A percentile compares a stretch with the other conserved stretches of the same genome.
Conservation (phyloP, 2,113 vertebrate species). For the Montifringilla adamsi region DNA sequence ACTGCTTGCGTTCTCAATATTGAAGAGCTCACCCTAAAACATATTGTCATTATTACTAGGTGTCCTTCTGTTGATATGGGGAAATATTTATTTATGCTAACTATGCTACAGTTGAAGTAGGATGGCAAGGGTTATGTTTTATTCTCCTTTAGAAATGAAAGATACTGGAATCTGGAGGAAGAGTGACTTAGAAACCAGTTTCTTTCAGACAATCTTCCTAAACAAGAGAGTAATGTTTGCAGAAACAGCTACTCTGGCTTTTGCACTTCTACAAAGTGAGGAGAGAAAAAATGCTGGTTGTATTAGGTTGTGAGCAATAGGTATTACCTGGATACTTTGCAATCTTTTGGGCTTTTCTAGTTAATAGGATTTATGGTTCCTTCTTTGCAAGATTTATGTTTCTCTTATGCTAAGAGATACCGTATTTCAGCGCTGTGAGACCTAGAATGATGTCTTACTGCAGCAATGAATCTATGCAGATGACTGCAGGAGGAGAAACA, state of each 20-base stretch:
- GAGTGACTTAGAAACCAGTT: not conserved
- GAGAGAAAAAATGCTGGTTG: not conserved
- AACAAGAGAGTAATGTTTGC: not conserved
- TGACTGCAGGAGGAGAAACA: conserved; percentile 13
- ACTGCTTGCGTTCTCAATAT: not conserved
- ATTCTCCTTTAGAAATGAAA: not conserved
- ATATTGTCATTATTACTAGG: not conserved
- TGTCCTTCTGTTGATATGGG: not conserved
- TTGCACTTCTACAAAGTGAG: not conserved
- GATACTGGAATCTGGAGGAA: not conserved
- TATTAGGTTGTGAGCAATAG: not conserved
- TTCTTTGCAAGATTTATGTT: not conserved
- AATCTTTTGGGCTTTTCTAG: conserved; percentile 11
- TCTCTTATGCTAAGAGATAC: not conserved
- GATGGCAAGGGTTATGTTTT: not conserved
- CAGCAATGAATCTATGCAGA: conserved; percentile 31
- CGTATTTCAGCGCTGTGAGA: conserved; percentile 3
- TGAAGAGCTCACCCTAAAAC: not conserved
- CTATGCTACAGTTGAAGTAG: not conserved
- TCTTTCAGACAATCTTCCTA: not conserved
- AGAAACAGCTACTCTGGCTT: not conserved
- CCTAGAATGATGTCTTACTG: conserved; percentile 1
- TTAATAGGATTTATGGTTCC: conserved; percentile 35
- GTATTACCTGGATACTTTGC: not conserved
- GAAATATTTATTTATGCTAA: not conserved